Conservation (phyloP, 2,113 vertebrate genomes). For the Strix aluco region DNA sequence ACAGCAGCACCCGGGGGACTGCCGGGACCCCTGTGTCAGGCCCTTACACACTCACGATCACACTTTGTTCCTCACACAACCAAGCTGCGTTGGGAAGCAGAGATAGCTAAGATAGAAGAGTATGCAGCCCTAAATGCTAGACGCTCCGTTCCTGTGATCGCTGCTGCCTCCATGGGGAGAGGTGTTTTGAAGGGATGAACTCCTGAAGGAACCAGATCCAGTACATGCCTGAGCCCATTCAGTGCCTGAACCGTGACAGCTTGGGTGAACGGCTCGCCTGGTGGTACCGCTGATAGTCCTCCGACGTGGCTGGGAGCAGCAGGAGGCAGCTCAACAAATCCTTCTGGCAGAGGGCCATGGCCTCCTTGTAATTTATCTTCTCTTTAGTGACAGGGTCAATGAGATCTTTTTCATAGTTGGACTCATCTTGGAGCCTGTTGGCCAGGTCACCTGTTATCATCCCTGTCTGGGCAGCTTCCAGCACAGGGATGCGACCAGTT, state of each 20-base stretch:
- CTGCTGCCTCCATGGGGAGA: not conserved
- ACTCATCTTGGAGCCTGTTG: constrained; percentile 82
- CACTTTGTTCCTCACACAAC: accelerated
- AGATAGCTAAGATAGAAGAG: constrained; percentile 38
- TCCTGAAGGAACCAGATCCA: not conserved
- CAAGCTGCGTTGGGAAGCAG: constrained; percentile 17
- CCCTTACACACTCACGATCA: not conserved
- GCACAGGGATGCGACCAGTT: constrained; percentile 83
- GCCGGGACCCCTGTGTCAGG: not conserved
- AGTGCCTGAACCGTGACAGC: constrained; percentile 37
- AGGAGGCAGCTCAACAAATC: constrained; percentile 85
- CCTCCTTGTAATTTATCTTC: constrained; percentile 90
- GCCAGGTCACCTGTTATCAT: constrained; percentile 80
- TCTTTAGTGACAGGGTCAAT: constrained; percentile 87
- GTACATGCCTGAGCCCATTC: not conserved
- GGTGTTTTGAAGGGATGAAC: not conserved
- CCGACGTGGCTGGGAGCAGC: constrained; percentile 81
- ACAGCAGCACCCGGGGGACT: not conserved
- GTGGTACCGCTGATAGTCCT: constrained; percentile 65
- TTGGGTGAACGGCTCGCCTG: constrained; percentile 40
- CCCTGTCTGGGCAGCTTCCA: constrained; percentile 77
- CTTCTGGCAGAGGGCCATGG: constrained; percentile 84
- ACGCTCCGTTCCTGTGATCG: not conserved
- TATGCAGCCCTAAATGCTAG: constrained; percentile 10
- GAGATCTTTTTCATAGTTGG: constrained; percentile 81